Evolutionary conservation across 2,888 invertebrate species (phyloP), one percentile per base, ranked within the genome.

Genomic region (Lordiphosa fenestrarum): DNA sequence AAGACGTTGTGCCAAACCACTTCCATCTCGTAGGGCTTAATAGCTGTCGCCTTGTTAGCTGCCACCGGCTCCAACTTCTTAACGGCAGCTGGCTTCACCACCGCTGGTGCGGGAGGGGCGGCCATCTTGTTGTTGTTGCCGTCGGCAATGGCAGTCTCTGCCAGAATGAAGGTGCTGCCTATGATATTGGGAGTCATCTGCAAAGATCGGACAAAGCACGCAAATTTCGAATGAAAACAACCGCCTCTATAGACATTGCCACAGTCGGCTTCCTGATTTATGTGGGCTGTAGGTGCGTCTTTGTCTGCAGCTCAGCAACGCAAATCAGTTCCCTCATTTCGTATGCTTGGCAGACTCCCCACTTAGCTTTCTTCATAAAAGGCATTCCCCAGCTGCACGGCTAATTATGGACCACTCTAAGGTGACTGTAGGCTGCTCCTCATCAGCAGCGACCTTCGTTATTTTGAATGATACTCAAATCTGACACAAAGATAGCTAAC

Each of bases 1-100:
- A 94, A 85, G 0, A 95, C 93, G 88, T 95, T 95, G 86, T 93
- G 92, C 95, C 95, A 95, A 1, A 95, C 95, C 70, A 95, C 93
- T 72, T 93, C 91, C 92, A 93, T 70, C 56, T 83, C 60, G 53
- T 73, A 88, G 47, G 87, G 85, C 53, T 76, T 82, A 9, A 61
- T 66, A 19, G 65, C 63, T 4, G 48, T 4, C 37, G 25, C 5
- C 38, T n/a, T 56, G 48, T 54, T 38, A 10, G 53, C 15, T 15
- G 53, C 36, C 5, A 39, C 42, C 38, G 41, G 1, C 21, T 63
- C 61, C 13, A 51, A 39, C 63, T 72, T 73, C 50, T 72, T 77
- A 23, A 64, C 51, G 7, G 63, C 57, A 5, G 62, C 39, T 13
- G 54, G 65, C 54, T 67, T 73, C 6, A 59, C 55, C 42, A 41